Conservation (phyloP, 2,888 invertebrate genomes). For the Biston stratarius region DNA sequence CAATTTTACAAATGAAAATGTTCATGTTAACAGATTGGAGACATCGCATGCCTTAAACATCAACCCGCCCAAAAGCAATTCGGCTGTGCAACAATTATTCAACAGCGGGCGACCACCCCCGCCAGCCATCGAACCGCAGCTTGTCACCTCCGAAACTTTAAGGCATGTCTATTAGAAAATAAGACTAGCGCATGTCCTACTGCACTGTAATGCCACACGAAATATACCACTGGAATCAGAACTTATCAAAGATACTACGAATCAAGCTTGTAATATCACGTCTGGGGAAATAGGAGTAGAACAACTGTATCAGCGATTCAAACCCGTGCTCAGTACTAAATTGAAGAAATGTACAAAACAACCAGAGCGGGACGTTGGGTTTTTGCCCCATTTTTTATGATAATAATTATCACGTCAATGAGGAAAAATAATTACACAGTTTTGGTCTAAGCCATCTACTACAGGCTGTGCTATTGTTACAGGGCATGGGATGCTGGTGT, state of each 20-base stretch:
- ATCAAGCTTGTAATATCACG: too few species aligned
- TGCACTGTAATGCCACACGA: too few species aligned
- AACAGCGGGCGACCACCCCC: conserved; percentile 90
- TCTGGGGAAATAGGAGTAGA: too few species aligned
- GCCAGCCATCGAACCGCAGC: conserved; percentile 81
- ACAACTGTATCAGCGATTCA: too few species aligned
- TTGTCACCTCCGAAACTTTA: conserved; percentile 91
- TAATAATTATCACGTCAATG: too few species aligned
- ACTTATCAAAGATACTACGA: neutral
- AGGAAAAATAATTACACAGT: too few species aligned
- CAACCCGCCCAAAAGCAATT: conserved; percentile 87
- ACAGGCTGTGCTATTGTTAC: neutral
- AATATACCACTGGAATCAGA: neutral
- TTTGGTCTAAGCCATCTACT: too few species aligned
- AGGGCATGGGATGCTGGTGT: conserved; percentile 84
- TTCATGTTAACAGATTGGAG: conserved; percentile 63
- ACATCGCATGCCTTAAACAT: conserved; percentile 72
- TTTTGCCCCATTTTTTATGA: too few species aligned
- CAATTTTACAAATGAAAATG: neutral
- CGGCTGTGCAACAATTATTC: conserved; percentile 94
- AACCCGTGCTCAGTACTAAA: too few species aligned
- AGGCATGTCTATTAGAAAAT: conserved; percentile 62
- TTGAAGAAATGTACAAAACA: too few species aligned
- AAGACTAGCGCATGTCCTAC: too few species aligned
- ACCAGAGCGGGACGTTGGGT: too few species aligned